Base-by-base conservation (phyloP, 2,888 invertebrate genomes). In the Tiliacea citrago region DNA sequence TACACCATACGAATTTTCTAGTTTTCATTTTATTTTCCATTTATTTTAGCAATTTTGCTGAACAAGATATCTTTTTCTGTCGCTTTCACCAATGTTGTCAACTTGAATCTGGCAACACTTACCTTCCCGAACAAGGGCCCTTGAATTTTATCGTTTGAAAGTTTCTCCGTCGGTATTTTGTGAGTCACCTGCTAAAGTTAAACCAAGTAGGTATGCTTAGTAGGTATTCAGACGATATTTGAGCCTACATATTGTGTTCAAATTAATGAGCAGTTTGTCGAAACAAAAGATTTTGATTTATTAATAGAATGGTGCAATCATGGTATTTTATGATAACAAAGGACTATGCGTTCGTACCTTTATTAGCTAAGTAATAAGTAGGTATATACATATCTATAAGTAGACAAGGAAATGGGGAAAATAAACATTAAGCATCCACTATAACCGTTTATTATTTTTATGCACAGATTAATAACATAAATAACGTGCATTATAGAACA, bases 61-160 rank as follows among this genome's bases (percentile, higher is more conserved):
- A 69, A 49, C 49, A 42, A 24, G 42, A 18, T 3, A 13, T 47
- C 0, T 35, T 16, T 58, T 51, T 80, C 21, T 42, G 53, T 49
- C n/a, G 39, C 10, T 42, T 53, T 51, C 21, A 2, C 21, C 29
- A 77, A 82, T 16, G 8, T 51, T 82, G 51, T 65, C 61, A 55
- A 60, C 42, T 45, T 65, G 49, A 66, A 53, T 42, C 39, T 75
- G 51, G 74, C 71, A 73, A 74, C 71, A 62, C 77, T 69, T 60
- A 51, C 57, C 66, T 6, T 8, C 24, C 45, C 9, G 60, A 70
- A 61, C 45, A 71, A 62, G 69, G 68, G 69, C 70, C 55, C 74
- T 81, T 58, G 71, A 84, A 88, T 88, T 89, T 85, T 86, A 85
- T 80, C 71, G 68, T 72, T 77, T 73, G 73, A 55, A 75, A 73